Evolutionary conservation across 2,797 vertebrate species (phyloP).

Genomic region (Anguilla pacifica): DNA sequence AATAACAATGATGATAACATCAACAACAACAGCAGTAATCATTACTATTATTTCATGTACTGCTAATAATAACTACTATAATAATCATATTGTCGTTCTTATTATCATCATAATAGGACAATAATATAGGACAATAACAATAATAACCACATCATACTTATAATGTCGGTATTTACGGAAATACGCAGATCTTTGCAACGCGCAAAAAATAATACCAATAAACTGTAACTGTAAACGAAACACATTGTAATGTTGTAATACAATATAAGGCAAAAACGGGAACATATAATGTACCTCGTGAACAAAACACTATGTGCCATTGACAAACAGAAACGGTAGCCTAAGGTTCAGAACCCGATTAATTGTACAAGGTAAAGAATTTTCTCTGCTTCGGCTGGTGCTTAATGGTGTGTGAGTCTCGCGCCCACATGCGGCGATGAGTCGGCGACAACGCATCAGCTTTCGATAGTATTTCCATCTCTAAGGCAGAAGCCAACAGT

Average conservation of each 20-base stretch:
- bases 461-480: slow-evolving; percentile 44
- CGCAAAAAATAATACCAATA: neutral
- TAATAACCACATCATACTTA: neutral
- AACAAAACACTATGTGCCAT: slow-evolving; percentile 48
- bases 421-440: slow-evolving; percentile 50
- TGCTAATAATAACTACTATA: neutral
- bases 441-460: slow-evolving; percentile 38
- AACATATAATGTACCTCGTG: slow-evolving; percentile 45
- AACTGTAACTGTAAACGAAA: slow-evolving; percentile 9
- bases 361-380: slow-evolving; percentile 43
- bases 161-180: neutral
- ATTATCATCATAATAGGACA: neutral
- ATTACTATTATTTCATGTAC: neutral
- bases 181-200: too few species aligned
- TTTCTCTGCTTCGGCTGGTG: slow-evolving; percentile 51
- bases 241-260: slow-evolving; percentile 22
- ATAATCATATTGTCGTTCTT: neutral
- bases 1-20: neutral
- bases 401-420: slow-evolving; percentile 55
- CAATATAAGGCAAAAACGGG: slow-evolving; percentile 46
- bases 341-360: slow-evolving; percentile 43
- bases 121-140: neutral
- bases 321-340: slow-evolving; percentile 38
- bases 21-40: neutral
- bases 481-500: neutral